Percentiles rank a stretch among this genome's conserved stretches.
These are phyloP conservation scores for Indicator indicator DNA, from an alignment of 2,113 vertebrate species.

Conservation along the genomic window DNA sequence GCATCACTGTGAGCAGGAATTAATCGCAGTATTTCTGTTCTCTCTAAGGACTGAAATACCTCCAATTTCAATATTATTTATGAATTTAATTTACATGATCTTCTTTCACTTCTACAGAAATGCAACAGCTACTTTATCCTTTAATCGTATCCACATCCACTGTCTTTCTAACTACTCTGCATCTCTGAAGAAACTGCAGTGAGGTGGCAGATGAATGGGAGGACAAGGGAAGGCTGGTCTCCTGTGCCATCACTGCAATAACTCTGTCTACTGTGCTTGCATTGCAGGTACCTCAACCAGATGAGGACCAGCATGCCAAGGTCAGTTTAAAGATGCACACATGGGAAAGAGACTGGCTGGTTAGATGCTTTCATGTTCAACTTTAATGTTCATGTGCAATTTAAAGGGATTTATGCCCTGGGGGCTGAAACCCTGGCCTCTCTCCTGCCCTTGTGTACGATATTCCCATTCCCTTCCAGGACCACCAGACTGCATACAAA, in stretches of 20 bases:
- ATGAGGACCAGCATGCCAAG: accelerated
- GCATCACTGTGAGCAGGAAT: not conserved
- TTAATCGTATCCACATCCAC: not conserved
- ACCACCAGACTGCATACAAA: not conserved
- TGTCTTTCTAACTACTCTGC: not conserved
- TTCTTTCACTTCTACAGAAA: not conserved
- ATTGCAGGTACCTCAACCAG: not conserved
- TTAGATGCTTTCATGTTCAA: not conserved
- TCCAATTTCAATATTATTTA: not conserved
- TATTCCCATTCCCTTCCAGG: not conserved
- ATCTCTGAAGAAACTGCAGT: not conserved
- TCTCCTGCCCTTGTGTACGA: not conserved
- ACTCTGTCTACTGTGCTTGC: not conserved
- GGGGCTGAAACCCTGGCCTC: not conserved
- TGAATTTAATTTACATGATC: not conserved
- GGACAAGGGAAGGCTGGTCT: not conserved
- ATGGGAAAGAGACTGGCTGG: not conserved
- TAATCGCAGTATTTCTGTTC: not conserved
- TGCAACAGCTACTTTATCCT: not conserved
- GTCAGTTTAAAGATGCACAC: not conserved
- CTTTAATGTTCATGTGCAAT: not conserved
- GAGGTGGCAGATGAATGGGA: accelerated
- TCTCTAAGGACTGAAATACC: not conserved
- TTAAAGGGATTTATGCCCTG: not conserved
- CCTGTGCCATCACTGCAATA: accelerated